Base-by-base conservation (phyloP, 2,888 invertebrate genomes). In the Troilus luridus region DNA sequence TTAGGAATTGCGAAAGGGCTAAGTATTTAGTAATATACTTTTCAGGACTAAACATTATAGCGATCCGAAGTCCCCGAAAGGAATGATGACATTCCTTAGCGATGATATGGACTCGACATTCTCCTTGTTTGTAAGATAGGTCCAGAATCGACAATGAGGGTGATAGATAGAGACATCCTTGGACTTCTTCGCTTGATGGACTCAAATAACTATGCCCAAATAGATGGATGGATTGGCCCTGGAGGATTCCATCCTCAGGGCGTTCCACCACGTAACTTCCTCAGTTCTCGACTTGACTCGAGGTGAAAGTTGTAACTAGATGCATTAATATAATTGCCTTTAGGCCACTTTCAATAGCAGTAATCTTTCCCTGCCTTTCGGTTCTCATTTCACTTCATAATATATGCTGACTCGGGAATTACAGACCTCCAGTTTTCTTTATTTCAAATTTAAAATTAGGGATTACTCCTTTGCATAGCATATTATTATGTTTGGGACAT, bases 261-360 rank as follows among this genome's bases (percentile, higher is more conserved):
- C 24, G 12, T 67, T 67, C 67, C 67, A 14, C 14, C 67, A 77
- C 27, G 72, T 77, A 77, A 77, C 72, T 24, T 77, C 72, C 72
- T 77, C 27, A 8, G 14, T 77, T 41, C 27, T 41, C 27, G 41
- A 9, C 27, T 14, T 77, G 27, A 77, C 72, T 77, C 72, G 17
- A 27, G 41, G 72, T 77, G 72, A 77, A 77, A 77, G 72, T 41
- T 77, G 72, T 77, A 77, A 77, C 72, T 41, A 21, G 72, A 41
- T 41, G 72, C 27, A 41, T 77, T 77, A 77, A 77, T 77, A 77
- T 77, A 77, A 77, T 77, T 77, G 72, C 27, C 27, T 41, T 1
- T 24, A 27, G 72, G 27, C 72, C 27, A 19, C 72, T 77, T 41
- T 77, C 72, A 17, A 77, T 77, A 14, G 17, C 19, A 0, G 27